Conservation (phyloP, 2,797 vertebrate genomes). For the Gorsachius magnificus region DNA sequence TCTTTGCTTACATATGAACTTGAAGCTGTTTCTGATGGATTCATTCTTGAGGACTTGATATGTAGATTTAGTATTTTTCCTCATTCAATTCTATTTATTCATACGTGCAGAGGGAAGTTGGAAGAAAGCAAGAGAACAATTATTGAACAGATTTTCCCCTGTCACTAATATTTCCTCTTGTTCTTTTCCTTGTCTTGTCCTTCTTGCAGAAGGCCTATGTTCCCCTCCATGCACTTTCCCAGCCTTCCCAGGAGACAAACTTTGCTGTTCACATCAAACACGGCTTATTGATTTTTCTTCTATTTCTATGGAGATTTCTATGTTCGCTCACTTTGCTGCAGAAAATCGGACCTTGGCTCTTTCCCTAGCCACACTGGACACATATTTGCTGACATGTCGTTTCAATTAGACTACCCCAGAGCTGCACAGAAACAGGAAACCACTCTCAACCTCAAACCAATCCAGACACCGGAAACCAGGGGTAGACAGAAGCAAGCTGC, state of each 20-base stretch:
- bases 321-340: not conserved
- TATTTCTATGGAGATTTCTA: not conserved
- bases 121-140: not conserved
- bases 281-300: slow-evolving; percentile 9
- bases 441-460: slow-evolving; percentile 75
- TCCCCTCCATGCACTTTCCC: not conserved
- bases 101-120: not conserved
- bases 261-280: not conserved
- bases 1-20: not conserved
- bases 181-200: not conserved
- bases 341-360: slow-evolving; percentile 31
- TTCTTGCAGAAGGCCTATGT: not conserved
- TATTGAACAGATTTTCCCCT: not conserved
- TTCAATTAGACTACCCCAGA: slow-evolving; percentile 78
- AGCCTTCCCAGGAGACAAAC: not conserved
- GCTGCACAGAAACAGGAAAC: slow-evolving; percentile 79
- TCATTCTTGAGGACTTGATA: not conserved
- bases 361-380: slow-evolving; percentile 67
- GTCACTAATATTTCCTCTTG: not conserved
- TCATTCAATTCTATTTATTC: not conserved
- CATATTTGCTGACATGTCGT: slow-evolving; percentile 74
- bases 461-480: slow-evolving; percentile 80
- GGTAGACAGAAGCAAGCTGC: slow-evolving; percentile 71
- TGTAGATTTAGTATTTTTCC: not conserved
- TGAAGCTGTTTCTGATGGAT: not conserved